A percentile compares a stretch with the other conserved stretches of the same genome.
These are phyloP conservation scores for Circaetus cinerascens DNA, from an alignment of 2,113 vertebrate genomes.

Conservation along the genomic window DNA sequence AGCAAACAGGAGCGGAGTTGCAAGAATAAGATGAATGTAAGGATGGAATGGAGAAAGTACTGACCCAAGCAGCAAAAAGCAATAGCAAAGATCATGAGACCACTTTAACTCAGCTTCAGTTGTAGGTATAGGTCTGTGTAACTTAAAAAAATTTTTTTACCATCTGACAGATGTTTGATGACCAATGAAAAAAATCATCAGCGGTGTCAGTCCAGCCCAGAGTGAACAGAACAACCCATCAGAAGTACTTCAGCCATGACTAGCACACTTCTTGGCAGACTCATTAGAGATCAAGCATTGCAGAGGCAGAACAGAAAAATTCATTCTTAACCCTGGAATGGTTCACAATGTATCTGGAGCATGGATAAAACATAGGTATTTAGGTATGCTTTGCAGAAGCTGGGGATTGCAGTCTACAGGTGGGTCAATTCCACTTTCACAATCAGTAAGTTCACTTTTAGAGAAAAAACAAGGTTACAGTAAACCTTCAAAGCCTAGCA, in stretches of 20 bases:
- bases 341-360: background rate
- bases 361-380: fast-evolving
- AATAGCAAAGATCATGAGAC: background rate
- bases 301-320: background rate
- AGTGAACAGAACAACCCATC: background rate
- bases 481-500: background rate
- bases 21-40: background rate
- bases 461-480: background rate
- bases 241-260: background rate
- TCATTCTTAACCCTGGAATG: background rate
- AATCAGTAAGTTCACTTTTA: background rate
- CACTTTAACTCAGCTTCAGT: background rate
- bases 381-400: background rate
- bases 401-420: background rate
- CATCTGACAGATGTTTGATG: background rate
- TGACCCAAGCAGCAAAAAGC: background rate
- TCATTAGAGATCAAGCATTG: background rate
- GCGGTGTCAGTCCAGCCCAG: background rate
- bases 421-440: too few species aligned
- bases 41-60: background rate
- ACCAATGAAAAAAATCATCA: background rate
- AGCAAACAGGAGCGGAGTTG: background rate
- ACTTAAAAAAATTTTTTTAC: background rate
- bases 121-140: background rate
- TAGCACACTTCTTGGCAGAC: background rate